Base-by-base conservation (phyloP, 1,140 invertebrate genomes). In the Drosophila bipectinata region DNA sequence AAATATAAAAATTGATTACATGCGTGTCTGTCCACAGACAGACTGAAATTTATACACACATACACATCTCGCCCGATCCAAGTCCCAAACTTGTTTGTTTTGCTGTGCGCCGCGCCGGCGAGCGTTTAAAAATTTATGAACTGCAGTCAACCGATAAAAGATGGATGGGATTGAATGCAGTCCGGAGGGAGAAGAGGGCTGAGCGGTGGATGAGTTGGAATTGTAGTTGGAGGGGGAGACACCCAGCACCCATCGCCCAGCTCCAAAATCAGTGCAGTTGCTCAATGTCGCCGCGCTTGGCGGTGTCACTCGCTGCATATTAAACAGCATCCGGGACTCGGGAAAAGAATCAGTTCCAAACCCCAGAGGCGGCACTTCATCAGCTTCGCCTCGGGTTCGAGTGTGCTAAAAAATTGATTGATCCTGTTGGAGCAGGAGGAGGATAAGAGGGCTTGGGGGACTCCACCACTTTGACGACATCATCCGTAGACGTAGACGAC, bases 1-100 rank as follows among this genome's bases (percentile, higher is more conserved):
- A 68, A 85, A 87, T 81, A 85, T 81, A 87, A 87, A 87, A 87
- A 87, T 87, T 87, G 82, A 82, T 87, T 82, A 87, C 62, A 82
- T 82, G 82, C 82, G 82, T 87, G 82, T 37, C 59, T 64, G 78
- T 75, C 28, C 34, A n/a, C 8, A 9, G 44, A 4, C 44, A 37
- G 34, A n/a, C 10, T 10, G 34, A 32, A 32, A 9, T 32, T 9
- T 9, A 32, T 32, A 32, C 8, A 18, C 1, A 15, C 41, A 9
- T 15, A 47, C 56, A 30, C 32, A 15, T 55, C 39, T 18, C 47
- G 10, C 53, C 24, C 30, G 56, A 47, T 49, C 18, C 39, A 14
- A 28, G 15, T 45, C 12, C 39, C 18, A 21, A 72, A 48, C 66
- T 72, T 87, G 77, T 85, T 87, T 85, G 82, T 71, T 85, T 81